These are phyloP conservation scores for Microcebus ravelobensis DNA, from an alignment of 2,113 vertebrate species.

Conservation along the genomic window DNA sequence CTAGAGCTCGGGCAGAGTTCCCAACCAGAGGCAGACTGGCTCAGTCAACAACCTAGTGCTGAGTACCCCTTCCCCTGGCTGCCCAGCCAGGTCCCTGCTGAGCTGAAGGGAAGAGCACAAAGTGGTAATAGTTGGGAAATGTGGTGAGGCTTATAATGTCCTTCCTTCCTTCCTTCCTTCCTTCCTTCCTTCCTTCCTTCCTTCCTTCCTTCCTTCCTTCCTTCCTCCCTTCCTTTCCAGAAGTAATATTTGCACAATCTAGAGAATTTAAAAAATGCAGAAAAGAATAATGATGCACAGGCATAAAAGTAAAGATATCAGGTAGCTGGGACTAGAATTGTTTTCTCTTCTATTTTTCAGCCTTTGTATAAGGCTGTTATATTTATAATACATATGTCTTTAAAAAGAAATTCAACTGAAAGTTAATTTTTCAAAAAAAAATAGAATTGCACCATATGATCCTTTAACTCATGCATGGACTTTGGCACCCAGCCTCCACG, in stretches of 20 bases:
- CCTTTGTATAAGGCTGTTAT: not conserved
- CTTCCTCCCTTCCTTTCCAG: not conserved
- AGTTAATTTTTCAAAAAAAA: not conserved
- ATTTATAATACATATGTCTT: not conserved
- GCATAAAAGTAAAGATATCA: not conserved
- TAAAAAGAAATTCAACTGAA: not conserved
- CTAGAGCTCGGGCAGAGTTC: not conserved
- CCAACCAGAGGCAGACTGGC: not conserved
- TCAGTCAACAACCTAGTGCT: fast-evolving
- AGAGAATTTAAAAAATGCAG: not conserved
- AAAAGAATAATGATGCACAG: not conserved
- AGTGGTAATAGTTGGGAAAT: not conserved
- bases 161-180: no score
- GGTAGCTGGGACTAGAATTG: not conserved
- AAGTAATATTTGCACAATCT: not conserved
- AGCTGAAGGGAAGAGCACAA: not conserved
- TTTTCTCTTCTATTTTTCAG: not conserved
- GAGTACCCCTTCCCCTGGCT: not conserved
- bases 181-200: not conserved
- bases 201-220: not conserved
- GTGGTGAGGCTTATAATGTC: not conserved
- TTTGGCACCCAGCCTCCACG: not conserved
- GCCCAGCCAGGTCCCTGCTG: not conserved
- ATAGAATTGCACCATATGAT: not conserved
- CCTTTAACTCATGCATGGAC: not conserved